A percentile compares a stretch with the other conserved stretches of the same genome.
Conservation (phyloP, 2,888 invertebrate species). For the Synergus laeviventris region DNA sequence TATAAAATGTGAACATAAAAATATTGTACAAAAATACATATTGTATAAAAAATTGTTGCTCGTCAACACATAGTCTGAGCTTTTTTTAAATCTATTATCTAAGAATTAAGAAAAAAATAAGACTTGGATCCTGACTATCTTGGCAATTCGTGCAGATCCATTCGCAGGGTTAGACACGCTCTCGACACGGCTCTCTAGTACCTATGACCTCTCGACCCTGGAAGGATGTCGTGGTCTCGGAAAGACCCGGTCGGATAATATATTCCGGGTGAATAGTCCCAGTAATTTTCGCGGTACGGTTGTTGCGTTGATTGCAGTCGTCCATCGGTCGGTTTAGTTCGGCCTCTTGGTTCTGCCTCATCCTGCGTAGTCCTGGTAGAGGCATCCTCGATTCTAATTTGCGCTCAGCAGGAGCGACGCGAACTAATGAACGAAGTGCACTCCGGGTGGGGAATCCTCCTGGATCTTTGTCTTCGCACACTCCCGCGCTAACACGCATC, state of each 20-base stretch:
- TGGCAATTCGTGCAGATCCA: constrained; percentile 13
- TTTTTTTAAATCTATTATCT: too few species aligned
- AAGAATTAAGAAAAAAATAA: background rate
- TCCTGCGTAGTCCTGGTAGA: constrained; percentile 4
- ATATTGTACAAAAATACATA: too few species aligned
- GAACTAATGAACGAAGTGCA: constrained; percentile 72
- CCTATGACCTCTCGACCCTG: constrained; percentile 2
- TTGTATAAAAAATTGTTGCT: too few species aligned
- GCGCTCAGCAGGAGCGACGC: constrained; percentile 74
- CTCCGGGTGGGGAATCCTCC: constrained; percentile 66
- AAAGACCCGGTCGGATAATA: constrained; percentile 58
- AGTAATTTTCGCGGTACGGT: constrained; percentile 71
- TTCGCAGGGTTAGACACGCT: constrained; percentile 16
- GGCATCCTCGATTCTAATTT: constrained; percentile 70
- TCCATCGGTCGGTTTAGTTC: constrained; percentile 63
- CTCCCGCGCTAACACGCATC: constrained; percentile 73
- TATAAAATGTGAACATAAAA: too few species aligned
- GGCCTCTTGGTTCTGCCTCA: constrained; percentile 26
- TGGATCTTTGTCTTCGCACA: constrained; percentile 70
- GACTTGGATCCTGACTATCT: constrained; percentile 9
- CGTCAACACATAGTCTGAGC: too few species aligned
- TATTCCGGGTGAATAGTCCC: constrained; percentile 67
- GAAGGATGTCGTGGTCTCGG: constrained; percentile 42
- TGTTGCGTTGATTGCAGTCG: constrained; percentile 74
- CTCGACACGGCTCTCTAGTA: constrained; percentile 28